A percentile compares a stretch with the other conserved stretches of the same genome.
Evolutionary conservation across 2,888 invertebrate genomes (phyloP).

Genomic region (Parnassius glacialis): DNA sequence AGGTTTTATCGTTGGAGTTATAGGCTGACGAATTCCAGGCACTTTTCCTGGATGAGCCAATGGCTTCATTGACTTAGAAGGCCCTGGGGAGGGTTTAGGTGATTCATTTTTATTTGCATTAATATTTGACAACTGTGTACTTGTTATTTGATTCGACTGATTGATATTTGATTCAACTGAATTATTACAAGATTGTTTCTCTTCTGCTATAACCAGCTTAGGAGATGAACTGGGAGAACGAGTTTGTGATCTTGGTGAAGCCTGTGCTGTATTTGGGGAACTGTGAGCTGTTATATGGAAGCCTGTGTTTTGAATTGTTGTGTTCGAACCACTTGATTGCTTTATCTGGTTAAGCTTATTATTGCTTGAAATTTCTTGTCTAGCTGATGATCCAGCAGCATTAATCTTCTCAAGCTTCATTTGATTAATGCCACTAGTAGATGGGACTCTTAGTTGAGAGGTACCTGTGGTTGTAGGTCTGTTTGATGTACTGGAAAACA

Average conservation of each 20-base stretch:
- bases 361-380: constrained; percentile 48
- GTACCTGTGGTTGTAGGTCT: constrained; percentile 49
- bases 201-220: constrained; percentile 76
- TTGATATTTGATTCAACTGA: constrained; percentile 55
- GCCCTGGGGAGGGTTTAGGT: constrained; percentile 55
- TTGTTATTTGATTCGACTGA: constrained; percentile 70
- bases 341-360: constrained; percentile 52
- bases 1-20: constrained; percentile 51
- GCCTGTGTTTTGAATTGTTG: constrained; percentile 48
- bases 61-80: constrained; percentile 62
- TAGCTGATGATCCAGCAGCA: constrained; percentile 42
- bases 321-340: constrained; percentile 42
- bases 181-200: constrained; percentile 59
- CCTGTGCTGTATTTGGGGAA: constrained; percentile 52
- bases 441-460: constrained; percentile 60
- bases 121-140: constrained; percentile 59
- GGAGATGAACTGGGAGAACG: constrained; percentile 78
- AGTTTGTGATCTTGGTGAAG: constrained; percentile 69
- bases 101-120: constrained; percentile 55
- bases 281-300: constrained; percentile 54
- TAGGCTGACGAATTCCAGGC: constrained; percentile 56
- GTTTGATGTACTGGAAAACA: constrained; percentile 54
- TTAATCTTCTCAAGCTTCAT: constrained; percentile 59
- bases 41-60: constrained; percentile 53
- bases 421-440: constrained; percentile 53